Evolutionary conservation across 2,888 invertebrate genomes (phyloP).

Genomic region (Sinopyrophorus schimmeli): DNA sequence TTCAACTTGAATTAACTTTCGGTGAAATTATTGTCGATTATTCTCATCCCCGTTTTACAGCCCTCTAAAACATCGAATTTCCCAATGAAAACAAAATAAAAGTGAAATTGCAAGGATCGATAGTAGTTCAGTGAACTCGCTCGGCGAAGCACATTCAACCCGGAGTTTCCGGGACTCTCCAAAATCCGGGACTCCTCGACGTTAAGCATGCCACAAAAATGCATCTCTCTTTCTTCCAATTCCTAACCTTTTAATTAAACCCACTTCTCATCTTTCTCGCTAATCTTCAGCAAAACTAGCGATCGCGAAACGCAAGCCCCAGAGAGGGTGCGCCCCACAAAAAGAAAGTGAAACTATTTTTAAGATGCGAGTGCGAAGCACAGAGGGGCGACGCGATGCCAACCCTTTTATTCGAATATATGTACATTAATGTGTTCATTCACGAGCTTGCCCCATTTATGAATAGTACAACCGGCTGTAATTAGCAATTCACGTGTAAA

Average conservation of each 20-base stretch:
- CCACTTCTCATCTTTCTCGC: too few species aligned
- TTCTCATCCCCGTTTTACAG: background rate
- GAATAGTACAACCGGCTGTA: constrained; percentile 14
- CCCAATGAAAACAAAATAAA: constrained; percentile 53
- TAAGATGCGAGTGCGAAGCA: too few species aligned
- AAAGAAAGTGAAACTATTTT: too few species aligned
- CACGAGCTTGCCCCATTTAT: constrained; percentile 20
- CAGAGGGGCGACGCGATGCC: too few species aligned
- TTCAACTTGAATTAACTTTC: too few species aligned
- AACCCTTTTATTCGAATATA: too few species aligned
- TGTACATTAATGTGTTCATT: constrained; percentile 19
- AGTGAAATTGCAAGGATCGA: constrained; percentile 56
- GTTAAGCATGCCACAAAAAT: constrained; percentile 2
- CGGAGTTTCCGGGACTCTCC: constrained; percentile 37
- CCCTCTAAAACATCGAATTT: constrained; percentile 13
- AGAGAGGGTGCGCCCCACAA: too few species aligned
- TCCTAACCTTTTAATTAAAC: background rate
- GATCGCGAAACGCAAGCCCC: too few species aligned
- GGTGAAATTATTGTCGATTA: too few species aligned
- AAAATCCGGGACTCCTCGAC: constrained; percentile 26
- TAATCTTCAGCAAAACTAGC: too few species aligned
- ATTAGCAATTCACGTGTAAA: constrained; percentile 22
- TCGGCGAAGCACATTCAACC: constrained; percentile 34
- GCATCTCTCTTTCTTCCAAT: constrained; percentile 5
- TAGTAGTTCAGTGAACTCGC: constrained; percentile 51